Percentiles rank a stretch among this genome's conserved stretches.
These are phyloP conservation scores for Hylaeus volcanicus DNA, from an alignment of 1,140 invertebrate species.

Conservation along the genomic window DNA sequence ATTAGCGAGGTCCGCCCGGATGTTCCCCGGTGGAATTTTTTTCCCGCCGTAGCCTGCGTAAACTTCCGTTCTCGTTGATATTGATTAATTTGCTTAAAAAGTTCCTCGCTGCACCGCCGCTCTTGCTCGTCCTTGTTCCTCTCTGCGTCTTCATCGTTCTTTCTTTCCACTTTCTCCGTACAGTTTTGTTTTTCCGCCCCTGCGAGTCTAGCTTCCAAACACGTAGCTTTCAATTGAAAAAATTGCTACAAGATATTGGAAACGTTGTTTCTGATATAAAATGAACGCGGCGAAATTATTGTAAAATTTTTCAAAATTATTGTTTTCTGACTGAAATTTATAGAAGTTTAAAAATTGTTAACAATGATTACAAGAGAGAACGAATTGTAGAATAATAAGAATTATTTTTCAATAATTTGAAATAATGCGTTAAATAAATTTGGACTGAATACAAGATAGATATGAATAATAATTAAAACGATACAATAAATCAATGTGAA, in stretches of 20 bases:
- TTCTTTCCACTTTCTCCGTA: slow-evolving; percentile 27
- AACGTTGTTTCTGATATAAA: background rate
- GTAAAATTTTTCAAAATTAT: no score
- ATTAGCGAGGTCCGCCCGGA: slow-evolving; percentile 69
- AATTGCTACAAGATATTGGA: background rate
- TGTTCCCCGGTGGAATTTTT: slow-evolving; percentile 62
- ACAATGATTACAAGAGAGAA: no score
- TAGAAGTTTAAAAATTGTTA: no score
- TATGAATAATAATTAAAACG: no score
- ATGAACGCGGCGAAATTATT: no score
- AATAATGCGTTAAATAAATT: no score
- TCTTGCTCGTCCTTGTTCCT: slow-evolving; percentile 7
- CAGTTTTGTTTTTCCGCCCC: slow-evolving; percentile 31
- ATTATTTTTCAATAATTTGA: no score
- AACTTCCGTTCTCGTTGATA: slow-evolving; percentile 68
- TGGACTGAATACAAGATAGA: no score
- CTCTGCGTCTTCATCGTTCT: slow-evolving; percentile 11
- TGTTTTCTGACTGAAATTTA: no score
- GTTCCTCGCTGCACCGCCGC: slow-evolving; percentile 56
- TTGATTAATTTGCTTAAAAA: slow-evolving; percentile 75
- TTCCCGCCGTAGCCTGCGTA: slow-evolving; percentile 50
- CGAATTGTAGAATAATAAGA: no score
- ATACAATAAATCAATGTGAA: no score
- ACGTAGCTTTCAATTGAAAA: background rate
- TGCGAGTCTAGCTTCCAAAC: background rate